A percentile compares a stretch with the other conserved stretches of the same genome.
Evolutionary conservation across 2,113 vertebrate genomes (phyloP).

Genomic region (Amia ocellicauda): DNA sequence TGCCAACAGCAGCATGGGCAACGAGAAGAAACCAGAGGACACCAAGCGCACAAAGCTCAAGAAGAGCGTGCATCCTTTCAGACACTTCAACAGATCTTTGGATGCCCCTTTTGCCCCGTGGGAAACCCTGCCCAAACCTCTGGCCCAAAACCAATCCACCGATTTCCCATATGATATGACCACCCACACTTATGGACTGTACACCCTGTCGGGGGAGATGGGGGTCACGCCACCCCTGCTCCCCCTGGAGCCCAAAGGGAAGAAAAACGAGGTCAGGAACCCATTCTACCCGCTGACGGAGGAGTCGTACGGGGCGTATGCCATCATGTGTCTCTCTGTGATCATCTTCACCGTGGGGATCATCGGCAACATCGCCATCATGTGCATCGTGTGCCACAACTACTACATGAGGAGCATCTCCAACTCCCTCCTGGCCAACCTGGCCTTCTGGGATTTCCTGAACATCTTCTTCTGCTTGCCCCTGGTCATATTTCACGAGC

Average conservation of each 20-base stretch:
- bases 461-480: slow-evolving; percentile 93
- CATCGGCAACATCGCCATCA: slow-evolving; percentile 88
- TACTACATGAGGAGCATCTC: slow-evolving; percentile 98
- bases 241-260: slow-evolving; percentile 44
- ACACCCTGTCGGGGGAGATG: slow-evolving; percentile 40
- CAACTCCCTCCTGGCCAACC: slow-evolving; percentile 90
- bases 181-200: slow-evolving; percentile 39
- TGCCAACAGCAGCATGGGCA: slow-evolving; percentile 27
- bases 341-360: slow-evolving; percentile 87
- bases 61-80: slow-evolving; percentile 22
- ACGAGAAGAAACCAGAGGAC: slow-evolving; percentile 27
- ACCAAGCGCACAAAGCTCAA: slow-evolving; percentile 6
- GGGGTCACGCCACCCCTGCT: slow-evolving; percentile 43
- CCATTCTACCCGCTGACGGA: slow-evolving; percentile 87
- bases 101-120: slow-evolving; percentile 33
- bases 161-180: slow-evolving; percentile 24
- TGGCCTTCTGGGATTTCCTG: slow-evolving; percentile 95
- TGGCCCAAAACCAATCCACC: slow-evolving; percentile 72
- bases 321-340: slow-evolving; percentile 72
- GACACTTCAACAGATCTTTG: slow-evolving; percentile 24
- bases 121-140: slow-evolving; percentile 57
- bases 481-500: slow-evolving; percentile 87
- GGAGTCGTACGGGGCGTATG: slow-evolving; percentile 82
- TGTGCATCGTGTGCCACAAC: slow-evolving; percentile 97
- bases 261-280: slow-evolving; percentile 68